These are phyloP conservation scores for Noturus placidus DNA, from an alignment of 2,113 vertebrate species.

Conservation along the genomic window DNA sequence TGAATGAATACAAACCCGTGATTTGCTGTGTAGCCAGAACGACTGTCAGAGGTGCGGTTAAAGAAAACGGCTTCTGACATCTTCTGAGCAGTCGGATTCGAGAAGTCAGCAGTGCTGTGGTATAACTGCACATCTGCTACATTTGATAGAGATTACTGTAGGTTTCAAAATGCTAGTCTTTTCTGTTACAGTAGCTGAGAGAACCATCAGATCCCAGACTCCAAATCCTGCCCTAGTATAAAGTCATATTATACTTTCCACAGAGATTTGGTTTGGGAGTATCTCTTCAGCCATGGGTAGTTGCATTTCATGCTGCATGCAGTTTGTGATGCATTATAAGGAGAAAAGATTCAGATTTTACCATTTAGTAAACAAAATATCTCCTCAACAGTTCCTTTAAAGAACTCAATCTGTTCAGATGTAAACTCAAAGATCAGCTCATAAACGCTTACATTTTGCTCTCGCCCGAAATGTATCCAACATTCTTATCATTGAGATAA, in stretches of 20 bases:
- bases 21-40: background rate
- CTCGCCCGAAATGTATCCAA: background rate
- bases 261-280: background rate
- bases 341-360: background rate
- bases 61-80: background rate
- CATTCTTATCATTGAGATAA: background rate
- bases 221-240: background rate
- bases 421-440: constrained; percentile 17
- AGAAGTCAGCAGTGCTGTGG: background rate
- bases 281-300: background rate
- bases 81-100: background rate
- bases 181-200: background rate
- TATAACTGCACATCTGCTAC: background rate
- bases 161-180: background rate
- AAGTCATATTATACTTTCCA: constrained; percentile 1
- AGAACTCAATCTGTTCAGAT: background rate
- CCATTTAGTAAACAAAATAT: background rate
- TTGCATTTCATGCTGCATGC: background rate
- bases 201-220: background rate
- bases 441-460: background rate
- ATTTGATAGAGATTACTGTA: background rate
- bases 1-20: background rate
- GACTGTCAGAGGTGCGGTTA: background rate
- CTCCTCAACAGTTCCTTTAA: background rate
- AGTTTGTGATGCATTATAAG: background rate